These are phyloP conservation scores for Danaus plexippus DNA, from an alignment of 1,140 invertebrate genomes.

Conservation along the genomic window DNA sequence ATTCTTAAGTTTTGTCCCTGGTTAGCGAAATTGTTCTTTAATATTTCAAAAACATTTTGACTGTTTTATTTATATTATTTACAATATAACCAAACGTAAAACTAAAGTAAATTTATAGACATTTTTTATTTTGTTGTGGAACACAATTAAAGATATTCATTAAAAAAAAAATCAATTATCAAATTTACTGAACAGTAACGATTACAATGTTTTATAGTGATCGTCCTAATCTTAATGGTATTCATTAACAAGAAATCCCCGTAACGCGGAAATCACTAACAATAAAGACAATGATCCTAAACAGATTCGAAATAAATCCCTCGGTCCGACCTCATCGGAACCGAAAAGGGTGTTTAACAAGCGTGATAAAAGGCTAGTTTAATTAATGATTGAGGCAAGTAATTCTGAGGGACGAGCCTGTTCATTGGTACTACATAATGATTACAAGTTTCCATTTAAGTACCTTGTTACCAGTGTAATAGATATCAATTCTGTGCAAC, in stretches of 20 bases:
- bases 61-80: no score
- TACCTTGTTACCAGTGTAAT: no score
- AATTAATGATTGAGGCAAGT: conserved; percentile 21
- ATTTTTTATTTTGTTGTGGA: no score
- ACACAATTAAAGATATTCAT: no score
- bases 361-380: conserved; percentile 23
- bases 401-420: conserved; percentile 14
- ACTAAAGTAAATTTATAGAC: no score
- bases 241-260: conserved; percentile 25
- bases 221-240: conserved; percentile 22
- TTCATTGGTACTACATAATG: conserved; percentile 4
- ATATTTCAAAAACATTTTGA: no score
- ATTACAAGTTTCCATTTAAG: no score
- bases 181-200: conserved; percentile 22
- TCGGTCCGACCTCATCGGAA: conserved; percentile 15
- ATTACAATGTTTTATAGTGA: conserved; percentile 15
- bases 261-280: conserved; percentile 22
- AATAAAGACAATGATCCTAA: conserved; percentile 24
- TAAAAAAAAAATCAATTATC: conserved; percentile 8
- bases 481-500: no score
- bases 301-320: conserved; percentile 21
- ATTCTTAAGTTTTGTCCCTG: no score
- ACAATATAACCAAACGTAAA: no score
- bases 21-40: no score
- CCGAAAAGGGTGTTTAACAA: conserved; percentile 21